A percentile compares a stretch with the other conserved stretches of the same genome.
Conservation (phyloP, 2,113 vertebrate species). For the Enhydra lutris region DNA sequence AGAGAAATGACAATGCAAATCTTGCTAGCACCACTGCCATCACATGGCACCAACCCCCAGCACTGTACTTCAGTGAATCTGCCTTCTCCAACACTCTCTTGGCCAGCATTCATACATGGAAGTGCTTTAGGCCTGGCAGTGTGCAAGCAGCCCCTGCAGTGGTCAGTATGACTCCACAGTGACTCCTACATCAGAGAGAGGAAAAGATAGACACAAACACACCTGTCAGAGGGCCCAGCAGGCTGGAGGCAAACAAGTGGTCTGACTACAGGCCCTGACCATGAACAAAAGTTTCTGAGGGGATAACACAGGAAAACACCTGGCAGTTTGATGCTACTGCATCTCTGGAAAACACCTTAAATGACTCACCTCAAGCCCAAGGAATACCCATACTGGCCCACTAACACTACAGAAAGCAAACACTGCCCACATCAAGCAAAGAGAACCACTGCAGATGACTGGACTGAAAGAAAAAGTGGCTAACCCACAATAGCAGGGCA, state of each 20-base stretch:
- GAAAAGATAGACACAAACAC: not conserved
- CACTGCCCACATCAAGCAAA: not conserved
- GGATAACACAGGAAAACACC: not conserved
- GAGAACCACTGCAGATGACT: not conserved
- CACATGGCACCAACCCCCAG: not conserved
- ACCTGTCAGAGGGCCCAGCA: not conserved
- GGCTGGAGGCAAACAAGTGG: not conserved
- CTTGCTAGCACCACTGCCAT: not conserved
- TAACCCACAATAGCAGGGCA: not conserved
- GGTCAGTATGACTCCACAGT: not conserved
- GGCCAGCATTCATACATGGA: not conserved
- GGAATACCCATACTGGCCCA: not conserved
- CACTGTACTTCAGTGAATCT: not conserved
- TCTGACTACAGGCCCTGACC: not conserved
- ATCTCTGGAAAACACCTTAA: not conserved
- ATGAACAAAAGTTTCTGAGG: not conserved
- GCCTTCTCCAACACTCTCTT: not conserved
- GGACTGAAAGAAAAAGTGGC: not conserved
- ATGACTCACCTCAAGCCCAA: not conserved
- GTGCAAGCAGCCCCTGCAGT: not conserved
- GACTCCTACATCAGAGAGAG: not conserved
- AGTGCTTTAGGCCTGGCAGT: not conserved
- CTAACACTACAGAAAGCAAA: not conserved
- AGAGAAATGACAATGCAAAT: not conserved
- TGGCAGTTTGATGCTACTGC: not conserved